Percentiles rank a stretch among this genome's conserved stretches.
Evolutionary conservation across 37 sponge, comb jelly and placozoan species (phyloP).

Genomic region (Beroe forskalii): DNA sequence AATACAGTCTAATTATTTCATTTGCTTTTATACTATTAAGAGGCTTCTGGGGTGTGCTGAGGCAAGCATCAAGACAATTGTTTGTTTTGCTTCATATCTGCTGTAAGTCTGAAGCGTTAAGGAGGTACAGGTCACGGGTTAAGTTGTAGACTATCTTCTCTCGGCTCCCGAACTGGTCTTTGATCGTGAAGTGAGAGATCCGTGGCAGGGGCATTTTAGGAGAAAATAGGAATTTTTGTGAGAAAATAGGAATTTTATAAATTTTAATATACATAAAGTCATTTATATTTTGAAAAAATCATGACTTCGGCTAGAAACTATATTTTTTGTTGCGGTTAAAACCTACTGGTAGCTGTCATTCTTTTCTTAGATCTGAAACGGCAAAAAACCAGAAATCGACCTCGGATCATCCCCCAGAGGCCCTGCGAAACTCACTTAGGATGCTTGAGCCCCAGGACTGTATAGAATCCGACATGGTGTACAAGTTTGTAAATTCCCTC

Average conservation of each 20-base stretch:
- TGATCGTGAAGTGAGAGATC: constrained; percentile 12
- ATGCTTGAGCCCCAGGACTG: constrained; percentile 25
- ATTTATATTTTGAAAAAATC: too few relatives aligned
- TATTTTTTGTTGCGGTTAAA: too few relatives aligned
- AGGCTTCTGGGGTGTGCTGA: too few relatives aligned
- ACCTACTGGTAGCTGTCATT: too few relatives aligned
- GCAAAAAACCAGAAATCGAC: too few relatives aligned
- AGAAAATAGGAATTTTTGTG: neutral
- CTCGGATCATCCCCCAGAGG: too few relatives aligned
- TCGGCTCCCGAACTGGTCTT: constrained; percentile 47
- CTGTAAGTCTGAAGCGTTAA: constrained; percentile 9
- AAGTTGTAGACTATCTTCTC: constrained; percentile 49
- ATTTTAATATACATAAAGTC: neutral
- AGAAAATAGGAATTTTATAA: neutral
- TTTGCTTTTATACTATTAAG: too few relatives aligned
- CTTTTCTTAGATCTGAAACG: too few relatives aligned
- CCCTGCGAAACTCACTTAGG: constrained; percentile 38
- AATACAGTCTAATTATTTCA: too few relatives aligned
- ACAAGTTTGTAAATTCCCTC: constrained; percentile 53
- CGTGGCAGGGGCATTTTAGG: constrained; percentile 32
- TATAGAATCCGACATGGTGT: constrained; percentile 34
- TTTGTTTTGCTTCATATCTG: too few relatives aligned
- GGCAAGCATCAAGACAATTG: too few relatives aligned
- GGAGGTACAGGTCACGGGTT: constrained; percentile 1
- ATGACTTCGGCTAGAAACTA: too few relatives aligned